Evolutionary conservation across 2,113 vertebrate genomes (phyloP).

Genomic region (Podarcis raffonei): DNA sequence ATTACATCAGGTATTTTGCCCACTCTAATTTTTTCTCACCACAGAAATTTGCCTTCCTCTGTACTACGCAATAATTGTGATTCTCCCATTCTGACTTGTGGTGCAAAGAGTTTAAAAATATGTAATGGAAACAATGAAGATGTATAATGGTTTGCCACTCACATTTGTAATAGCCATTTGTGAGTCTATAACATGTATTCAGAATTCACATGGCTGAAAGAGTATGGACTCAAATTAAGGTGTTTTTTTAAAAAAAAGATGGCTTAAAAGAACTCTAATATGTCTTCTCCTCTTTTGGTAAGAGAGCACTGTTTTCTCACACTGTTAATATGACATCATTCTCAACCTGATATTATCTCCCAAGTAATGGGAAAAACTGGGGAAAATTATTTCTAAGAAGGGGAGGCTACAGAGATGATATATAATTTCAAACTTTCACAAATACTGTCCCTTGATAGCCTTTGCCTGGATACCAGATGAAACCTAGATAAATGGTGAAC

Average conservation of each 20-base stretch:
- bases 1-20: neutral
- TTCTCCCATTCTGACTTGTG: neutral
- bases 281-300: slow-evolving; percentile 59
- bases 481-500: neutral
- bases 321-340: slow-evolving; percentile 64
- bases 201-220: slow-evolving; percentile 40
- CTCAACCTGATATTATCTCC: slow-evolving; percentile 42
- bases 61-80: neutral
- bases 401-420: slow-evolving; percentile 34
- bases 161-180: slow-evolving; percentile 23
- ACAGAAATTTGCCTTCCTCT: neutral
- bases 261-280: slow-evolving; percentile 60
- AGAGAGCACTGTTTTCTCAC: slow-evolving; percentile 47
- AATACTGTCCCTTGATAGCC: slow-evolving; percentile 29
- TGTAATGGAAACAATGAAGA: slow-evolving; percentile 2
- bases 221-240: slow-evolving; percentile 39
- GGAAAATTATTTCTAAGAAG: slow-evolving; percentile 39
- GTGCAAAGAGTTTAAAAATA: neutral
- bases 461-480: neutral
- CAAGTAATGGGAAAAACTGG: slow-evolving; percentile 64
- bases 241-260: slow-evolving; percentile 48
- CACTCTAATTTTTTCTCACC: neutral
- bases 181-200: slow-evolving; percentile 50
- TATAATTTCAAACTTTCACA: slow-evolving; percentile 42
- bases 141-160: slow-evolving; percentile 16